Evolutionary conservation across 1,140 invertebrate species (phyloP).

Genomic region (Phenacoccus solenopsis): DNA sequence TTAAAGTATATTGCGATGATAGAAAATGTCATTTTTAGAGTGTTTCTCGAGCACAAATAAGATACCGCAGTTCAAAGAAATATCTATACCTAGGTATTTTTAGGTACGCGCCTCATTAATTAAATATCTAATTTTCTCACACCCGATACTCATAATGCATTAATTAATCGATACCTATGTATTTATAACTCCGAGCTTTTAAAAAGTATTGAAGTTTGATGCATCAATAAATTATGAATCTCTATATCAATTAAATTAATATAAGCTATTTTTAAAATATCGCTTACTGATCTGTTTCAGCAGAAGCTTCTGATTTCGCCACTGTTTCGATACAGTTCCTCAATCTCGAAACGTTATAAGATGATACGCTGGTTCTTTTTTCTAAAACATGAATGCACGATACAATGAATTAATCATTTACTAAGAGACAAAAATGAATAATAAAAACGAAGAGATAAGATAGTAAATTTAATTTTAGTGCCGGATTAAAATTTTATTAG

Average conservation of each 20-base stretch:
- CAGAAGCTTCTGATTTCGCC: background rate
- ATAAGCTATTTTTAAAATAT: background rate
- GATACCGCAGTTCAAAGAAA: no score
- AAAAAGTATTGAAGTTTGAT: no score
- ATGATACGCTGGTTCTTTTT: background rate
- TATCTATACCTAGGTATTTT: no score
- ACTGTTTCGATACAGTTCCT: background rate
- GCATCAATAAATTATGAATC: background rate
- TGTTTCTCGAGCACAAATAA: no score
- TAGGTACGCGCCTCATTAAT: background rate
- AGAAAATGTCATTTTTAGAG: no score
- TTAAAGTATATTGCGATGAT: no score
- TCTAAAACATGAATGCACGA: background rate
- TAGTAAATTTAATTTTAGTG: background rate
- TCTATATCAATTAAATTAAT: background rate
- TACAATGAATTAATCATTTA: background rate
- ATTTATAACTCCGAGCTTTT: no score
- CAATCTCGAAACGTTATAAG: background rate
- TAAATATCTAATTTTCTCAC: background rate
- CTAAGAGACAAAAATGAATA: background rate
- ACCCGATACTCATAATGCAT: background rate
- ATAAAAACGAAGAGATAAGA: constrained; percentile 6
- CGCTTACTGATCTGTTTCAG: background rate
- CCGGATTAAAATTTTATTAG: background rate
- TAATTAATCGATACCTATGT: background rate